These are phyloP conservation scores for Drosophila oshimai DNA, from an alignment of 1,140 invertebrate species.

Conservation along the genomic window DNA sequence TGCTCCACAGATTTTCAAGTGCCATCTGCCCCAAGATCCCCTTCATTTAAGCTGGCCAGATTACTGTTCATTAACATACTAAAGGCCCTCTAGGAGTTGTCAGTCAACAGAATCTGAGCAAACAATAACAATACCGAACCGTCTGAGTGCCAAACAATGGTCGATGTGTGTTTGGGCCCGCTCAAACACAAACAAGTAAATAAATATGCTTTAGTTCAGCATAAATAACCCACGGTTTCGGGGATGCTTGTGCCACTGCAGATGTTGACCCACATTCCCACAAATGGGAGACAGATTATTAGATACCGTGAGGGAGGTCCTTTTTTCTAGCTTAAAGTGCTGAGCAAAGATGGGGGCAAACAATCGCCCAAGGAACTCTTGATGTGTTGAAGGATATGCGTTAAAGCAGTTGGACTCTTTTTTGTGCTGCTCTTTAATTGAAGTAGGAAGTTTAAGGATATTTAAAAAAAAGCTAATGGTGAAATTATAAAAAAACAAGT, in stretches of 20 bases:
- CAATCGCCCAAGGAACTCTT: background rate
- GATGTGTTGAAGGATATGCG: background rate
- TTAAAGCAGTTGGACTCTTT: background rate
- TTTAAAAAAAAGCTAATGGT: too few relatives aligned
- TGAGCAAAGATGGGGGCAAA: constrained; percentile 3
- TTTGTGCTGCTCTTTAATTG: background rate
- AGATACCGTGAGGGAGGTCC: constrained; percentile 7
- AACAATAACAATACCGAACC: constrained; percentile 48
- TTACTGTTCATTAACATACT: constrained; percentile 66
- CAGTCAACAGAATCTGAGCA: constrained; percentile 45
- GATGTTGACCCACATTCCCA: constrained; percentile 36
- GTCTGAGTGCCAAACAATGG: constrained; percentile 41
- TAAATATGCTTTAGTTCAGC: constrained; percentile 50
- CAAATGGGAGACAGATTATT: constrained; percentile 24
- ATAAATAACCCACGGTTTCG: constrained; percentile 43
- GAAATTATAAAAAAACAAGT: too few relatives aligned
- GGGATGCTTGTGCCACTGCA: constrained; percentile 13
- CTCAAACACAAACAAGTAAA: constrained; percentile 47
- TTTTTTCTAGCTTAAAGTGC: constrained; percentile 32
- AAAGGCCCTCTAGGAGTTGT: constrained; percentile 7
- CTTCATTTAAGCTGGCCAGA: constrained; percentile 19
- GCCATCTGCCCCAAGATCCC: background rate
- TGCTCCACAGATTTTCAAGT: constrained; percentile 36
- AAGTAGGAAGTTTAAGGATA: too few relatives aligned
- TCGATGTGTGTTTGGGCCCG: constrained; percentile 14